phyloP scores from a whole-genome alignment of 1,140 invertebrate species.

The Oscheius sp. region DNA sequence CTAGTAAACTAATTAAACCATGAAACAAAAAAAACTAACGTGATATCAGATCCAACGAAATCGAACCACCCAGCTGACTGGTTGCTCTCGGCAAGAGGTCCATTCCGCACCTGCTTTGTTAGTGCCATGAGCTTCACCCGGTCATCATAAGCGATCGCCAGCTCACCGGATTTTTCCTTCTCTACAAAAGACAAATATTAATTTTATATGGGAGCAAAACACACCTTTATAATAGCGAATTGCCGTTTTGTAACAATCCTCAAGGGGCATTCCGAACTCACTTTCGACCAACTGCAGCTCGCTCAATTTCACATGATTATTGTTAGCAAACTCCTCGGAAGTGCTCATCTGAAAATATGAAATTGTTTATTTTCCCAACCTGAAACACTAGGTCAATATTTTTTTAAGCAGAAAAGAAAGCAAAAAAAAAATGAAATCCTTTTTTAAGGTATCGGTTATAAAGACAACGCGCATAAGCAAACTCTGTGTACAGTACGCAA shows the following conservation, averaged over 20 bases:
- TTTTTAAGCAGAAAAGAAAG: neutral
- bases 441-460: neutral
- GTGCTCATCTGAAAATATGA: too few relatives aligned
- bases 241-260: constrained; percentile 32
- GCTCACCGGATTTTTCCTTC: constrained; percentile 23
- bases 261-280: constrained; percentile 32
- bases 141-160: constrained; percentile 30
- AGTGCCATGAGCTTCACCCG: constrained; percentile 36
- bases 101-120: constrained; percentile 35
- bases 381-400: neutral
- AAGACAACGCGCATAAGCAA: neutral
- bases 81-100: constrained; percentile 7
- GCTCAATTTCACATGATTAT: constrained; percentile 25
- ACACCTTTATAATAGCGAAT: constrained; percentile 37
- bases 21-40: neutral
- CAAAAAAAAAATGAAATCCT: neutral
- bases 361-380: neutral
- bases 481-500: neutral
- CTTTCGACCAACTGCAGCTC: constrained; percentile 26
- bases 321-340: constrained; percentile 7
- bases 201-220: constrained; percentile 4
- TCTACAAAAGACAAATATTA: constrained; percentile 13
- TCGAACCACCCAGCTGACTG: constrained; percentile 33
- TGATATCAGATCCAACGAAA: constrained; percentile 24
- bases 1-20: neutral